Conservation (phyloP, 2,113 vertebrate species). For the Anoplopoma fimbria region DNA sequence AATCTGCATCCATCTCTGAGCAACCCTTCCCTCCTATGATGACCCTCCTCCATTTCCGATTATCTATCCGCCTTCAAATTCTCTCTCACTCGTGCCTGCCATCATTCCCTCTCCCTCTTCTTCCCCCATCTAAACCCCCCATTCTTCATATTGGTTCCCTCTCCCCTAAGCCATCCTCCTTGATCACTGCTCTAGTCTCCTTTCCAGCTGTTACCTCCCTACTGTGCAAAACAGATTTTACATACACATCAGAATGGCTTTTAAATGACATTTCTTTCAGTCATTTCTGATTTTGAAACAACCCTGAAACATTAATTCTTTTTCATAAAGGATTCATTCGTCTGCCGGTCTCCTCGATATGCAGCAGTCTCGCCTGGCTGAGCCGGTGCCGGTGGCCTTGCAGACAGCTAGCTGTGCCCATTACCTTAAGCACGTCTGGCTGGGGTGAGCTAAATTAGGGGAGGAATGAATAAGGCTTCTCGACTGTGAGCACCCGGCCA, state of each 20-base stretch:
- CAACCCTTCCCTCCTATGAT: constrained; percentile 33
- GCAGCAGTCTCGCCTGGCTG: constrained; percentile 51
- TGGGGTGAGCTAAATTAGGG: constrained; percentile 67
- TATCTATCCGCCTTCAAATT: constrained; percentile 54
- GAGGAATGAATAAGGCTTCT: constrained; percentile 72
- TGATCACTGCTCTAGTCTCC: constrained; percentile 37
- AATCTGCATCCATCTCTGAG: constrained; percentile 16
- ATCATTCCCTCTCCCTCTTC: constrained; percentile 31
- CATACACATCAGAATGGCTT: not conserved
- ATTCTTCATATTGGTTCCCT: constrained; percentile 55
- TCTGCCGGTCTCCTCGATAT: not conserved
- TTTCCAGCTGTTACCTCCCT: constrained; percentile 24
- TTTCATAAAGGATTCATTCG: not conserved
- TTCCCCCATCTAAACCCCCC: constrained; percentile 30
- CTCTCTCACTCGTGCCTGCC: constrained; percentile 27
- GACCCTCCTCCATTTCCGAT: constrained; percentile 52
- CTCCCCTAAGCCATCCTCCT: constrained; percentile 35
- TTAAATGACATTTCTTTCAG: not conserved
- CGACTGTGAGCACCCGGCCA: constrained; percentile 55
- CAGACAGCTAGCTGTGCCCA: constrained; percentile 61
- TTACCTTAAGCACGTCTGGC: constrained; percentile 73
- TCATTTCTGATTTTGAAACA: not conserved
- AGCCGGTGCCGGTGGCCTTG: constrained; percentile 52
- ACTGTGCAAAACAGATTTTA: not conserved
- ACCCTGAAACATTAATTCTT: not conserved